Base-by-base conservation (phyloP, 2,888 invertebrate genomes). In the Drosophila demipolita region DNA sequence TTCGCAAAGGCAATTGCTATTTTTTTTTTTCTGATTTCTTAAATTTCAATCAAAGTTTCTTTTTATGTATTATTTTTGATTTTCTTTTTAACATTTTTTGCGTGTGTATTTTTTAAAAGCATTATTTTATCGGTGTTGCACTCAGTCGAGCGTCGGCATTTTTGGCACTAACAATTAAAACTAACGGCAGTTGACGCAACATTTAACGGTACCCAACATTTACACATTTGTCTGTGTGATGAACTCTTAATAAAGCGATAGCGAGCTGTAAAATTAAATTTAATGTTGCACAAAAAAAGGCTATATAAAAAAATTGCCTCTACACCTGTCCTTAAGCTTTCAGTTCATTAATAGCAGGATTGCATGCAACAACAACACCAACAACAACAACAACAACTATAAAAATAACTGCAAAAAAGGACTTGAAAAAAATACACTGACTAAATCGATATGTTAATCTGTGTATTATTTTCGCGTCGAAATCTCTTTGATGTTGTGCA, bases 91-190 rank as follows among this genome's bases (percentile, higher is more conserved):
- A 17, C 6, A 23, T 36, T 17, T 49, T 9, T 49, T 12, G 36
- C n/a, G 38, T 38, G 17, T n/a, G 12, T 35, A 0, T n/a, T 2
- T 42, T 52, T 36, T 57, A 38, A 65, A 42, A 54, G 57, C 40
- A 35, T 42, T 62, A 52, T 52, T 53, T 45, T 23, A 58, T 20
- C 42, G 45, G 9, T 36, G 45, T 48, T 53, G 60, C n/a, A 66
- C 33, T 69, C 80, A 77, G 89, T 85, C 60, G 80, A 69, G 55
- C 69, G 64, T 55, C 66, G 62, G 64, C 69, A 52, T 73, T 79
- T 88, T 86, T 32, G 69, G 83, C 63, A 83, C 71, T 88, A 88
- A 88, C 90, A 89, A 86, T 85, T 85, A 85, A 85, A 88, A 80
- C 61, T 73, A 85, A 85, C 90, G 86, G 68, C 73, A 60, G 60